Conservation (phyloP, 2,113 vertebrate genomes). For the Rafetus swinhoei region DNA sequence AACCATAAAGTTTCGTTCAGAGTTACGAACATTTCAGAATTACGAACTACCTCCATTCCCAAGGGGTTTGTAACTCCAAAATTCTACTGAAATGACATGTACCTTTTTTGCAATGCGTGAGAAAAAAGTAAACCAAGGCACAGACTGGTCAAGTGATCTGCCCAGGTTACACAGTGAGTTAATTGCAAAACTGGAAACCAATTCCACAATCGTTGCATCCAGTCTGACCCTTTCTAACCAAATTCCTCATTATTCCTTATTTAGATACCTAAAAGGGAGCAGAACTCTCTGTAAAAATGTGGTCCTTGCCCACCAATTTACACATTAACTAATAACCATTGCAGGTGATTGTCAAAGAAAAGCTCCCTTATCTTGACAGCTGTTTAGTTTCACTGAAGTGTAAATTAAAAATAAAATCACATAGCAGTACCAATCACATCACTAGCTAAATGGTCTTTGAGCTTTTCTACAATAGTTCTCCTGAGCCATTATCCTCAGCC, state of each 20-base stretch:
- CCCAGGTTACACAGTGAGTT: background rate
- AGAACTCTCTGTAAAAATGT: background rate
- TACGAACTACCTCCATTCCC: too few species aligned
- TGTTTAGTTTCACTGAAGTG: background rate
- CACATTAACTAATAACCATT: background rate
- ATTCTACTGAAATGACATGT: accelerated
- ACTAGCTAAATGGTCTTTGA: background rate
- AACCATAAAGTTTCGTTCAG: too few species aligned
- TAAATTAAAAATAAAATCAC: background rate
- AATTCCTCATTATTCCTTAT: background rate
- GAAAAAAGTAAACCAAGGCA: background rate
- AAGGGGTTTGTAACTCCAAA: too few species aligned
- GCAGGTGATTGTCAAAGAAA: accelerated
- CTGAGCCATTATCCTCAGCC: background rate
- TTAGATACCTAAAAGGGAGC: accelerated
- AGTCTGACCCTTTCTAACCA: accelerated
- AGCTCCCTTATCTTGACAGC: background rate
- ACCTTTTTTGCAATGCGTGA: background rate
- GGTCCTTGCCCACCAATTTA: background rate
- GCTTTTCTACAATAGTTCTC: background rate
- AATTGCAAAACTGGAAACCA: background rate
- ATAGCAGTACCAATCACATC: background rate
- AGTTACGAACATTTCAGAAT: too few species aligned
- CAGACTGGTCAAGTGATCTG: background rate
- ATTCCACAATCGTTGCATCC: background rate